These are phyloP conservation scores for Megalurothrips usitatus DNA, from an alignment of 2,888 invertebrate genomes.

Conservation along the genomic window DNA sequence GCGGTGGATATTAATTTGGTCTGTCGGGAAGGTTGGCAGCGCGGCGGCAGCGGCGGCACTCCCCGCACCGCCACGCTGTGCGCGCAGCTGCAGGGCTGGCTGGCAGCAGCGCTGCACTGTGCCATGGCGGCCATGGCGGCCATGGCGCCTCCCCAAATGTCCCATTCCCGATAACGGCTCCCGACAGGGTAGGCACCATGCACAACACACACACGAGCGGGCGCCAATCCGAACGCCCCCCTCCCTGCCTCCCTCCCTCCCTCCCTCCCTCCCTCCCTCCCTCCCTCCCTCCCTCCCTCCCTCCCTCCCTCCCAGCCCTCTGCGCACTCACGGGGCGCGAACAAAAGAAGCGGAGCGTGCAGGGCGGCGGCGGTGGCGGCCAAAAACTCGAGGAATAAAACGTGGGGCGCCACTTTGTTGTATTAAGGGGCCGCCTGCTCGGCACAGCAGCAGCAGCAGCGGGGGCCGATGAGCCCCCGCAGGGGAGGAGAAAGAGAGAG, in stretches of 20 bases:
- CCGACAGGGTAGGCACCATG: conserved; percentile 18
- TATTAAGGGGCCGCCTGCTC: no score
- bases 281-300: no score
- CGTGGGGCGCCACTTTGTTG: no score
- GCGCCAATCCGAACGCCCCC: not conserved
- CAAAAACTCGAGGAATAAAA: no score
- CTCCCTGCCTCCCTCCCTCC: not conserved
- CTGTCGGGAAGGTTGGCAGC: no score
- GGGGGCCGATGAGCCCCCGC: not conserved
- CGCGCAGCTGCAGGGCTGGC: not conserved
- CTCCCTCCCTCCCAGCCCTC: not conserved
- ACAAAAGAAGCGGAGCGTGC: no score
- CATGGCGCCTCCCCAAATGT: conserved; percentile 12
- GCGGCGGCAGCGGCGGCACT: no score
- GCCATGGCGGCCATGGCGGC: not conserved
- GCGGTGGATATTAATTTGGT: no score
- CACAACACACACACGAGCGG: not conserved
- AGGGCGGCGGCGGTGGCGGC: no score
- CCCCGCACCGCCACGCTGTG: not conserved
- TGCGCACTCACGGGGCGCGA: not conserved
- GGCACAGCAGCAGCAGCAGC: no score
- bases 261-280: no score
- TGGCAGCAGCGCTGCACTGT: not conserved
- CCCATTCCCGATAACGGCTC: conserved; percentile 16
- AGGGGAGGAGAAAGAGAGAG: no score